Conservation (phyloP, 2,797 vertebrate genomes). For the Iguana delicatissima region DNA sequence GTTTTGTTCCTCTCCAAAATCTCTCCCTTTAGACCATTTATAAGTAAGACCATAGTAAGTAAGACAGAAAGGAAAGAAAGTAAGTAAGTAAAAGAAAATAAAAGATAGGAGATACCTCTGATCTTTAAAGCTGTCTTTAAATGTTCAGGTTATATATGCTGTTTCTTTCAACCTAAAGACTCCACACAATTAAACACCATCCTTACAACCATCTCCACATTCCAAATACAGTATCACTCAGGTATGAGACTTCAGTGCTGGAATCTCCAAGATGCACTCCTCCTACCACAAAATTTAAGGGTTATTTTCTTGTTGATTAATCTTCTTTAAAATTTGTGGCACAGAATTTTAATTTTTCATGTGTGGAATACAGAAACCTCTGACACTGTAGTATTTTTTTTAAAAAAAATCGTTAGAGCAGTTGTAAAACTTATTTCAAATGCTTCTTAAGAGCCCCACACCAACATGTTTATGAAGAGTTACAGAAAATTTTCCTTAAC, state of each 20-base stretch:
- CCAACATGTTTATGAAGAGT: constrained; percentile 54
- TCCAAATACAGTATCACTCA: not conserved
- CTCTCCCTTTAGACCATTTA: constrained; percentile 30
- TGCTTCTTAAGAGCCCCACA: constrained; percentile 24
- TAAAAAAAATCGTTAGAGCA: constrained; percentile 35
- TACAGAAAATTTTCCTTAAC: constrained; percentile 51
- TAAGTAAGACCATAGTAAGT: constrained; percentile 25
- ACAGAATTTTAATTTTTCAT: not conserved
- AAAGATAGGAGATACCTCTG: constrained; percentile 30
- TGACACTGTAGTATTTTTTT: constrained; percentile 33
- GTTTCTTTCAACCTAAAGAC: not conserved
- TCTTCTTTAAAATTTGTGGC: not conserved
- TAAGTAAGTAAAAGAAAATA: constrained; percentile 13
- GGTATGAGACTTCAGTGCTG: too few species aligned
- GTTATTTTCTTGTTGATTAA: not conserved
- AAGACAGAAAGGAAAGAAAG: not conserved
- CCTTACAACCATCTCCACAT: not conserved
- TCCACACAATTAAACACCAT: too few species aligned
- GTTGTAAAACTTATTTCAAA: constrained; percentile 28
- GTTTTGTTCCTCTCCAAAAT: not conserved
- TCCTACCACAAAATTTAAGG: not conserved
- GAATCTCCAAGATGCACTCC: not conserved
- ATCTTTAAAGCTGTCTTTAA: not conserved
- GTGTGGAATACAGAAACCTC: not conserved
- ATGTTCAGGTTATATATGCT: not conserved